These are phyloP conservation scores for Pseudorasbora parva DNA, from an alignment of 2,113 vertebrate genomes.

Conservation along the genomic window DNA sequence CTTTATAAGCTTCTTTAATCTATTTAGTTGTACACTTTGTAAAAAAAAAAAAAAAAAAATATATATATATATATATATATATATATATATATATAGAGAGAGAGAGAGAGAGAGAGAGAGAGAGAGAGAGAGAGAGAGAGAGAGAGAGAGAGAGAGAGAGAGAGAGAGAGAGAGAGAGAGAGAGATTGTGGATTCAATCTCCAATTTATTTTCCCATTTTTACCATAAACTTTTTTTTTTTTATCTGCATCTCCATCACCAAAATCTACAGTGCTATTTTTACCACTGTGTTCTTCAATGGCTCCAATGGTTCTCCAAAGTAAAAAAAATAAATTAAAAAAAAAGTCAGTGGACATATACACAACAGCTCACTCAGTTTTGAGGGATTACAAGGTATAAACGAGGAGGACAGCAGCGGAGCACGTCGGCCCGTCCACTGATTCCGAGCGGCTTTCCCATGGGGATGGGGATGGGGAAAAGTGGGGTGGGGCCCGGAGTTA, in stretches of 20 bases:
- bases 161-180: too few relatives aligned
- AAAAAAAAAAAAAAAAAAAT: too few relatives aligned
- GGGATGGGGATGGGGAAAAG: constrained; percentile 40
- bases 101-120: too few relatives aligned
- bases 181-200: neutral
- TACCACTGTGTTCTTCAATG: neutral
- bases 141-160: too few relatives aligned
- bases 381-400: constrained; percentile 65
- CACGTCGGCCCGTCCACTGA: constrained; percentile 29
- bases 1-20: neutral
- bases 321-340: constrained; percentile 45
- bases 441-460: constrained; percentile 58
- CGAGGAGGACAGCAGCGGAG: constrained; percentile 50
- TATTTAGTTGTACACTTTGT: too few relatives aligned
- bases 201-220: neutral
- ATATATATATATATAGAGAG: too few relatives aligned
- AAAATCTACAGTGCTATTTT: neutral
- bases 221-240: neutral
- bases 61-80: too few relatives aligned
- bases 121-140: too few relatives aligned
- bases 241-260: neutral
- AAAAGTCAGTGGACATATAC: constrained; percentile 46
- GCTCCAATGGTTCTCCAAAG: neutral
- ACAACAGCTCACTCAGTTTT: constrained; percentile 51
- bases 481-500: neutral